phyloP scores from a whole-genome alignment of 2,113 vertebrate genomes.

The Pagrus major region DNA sequence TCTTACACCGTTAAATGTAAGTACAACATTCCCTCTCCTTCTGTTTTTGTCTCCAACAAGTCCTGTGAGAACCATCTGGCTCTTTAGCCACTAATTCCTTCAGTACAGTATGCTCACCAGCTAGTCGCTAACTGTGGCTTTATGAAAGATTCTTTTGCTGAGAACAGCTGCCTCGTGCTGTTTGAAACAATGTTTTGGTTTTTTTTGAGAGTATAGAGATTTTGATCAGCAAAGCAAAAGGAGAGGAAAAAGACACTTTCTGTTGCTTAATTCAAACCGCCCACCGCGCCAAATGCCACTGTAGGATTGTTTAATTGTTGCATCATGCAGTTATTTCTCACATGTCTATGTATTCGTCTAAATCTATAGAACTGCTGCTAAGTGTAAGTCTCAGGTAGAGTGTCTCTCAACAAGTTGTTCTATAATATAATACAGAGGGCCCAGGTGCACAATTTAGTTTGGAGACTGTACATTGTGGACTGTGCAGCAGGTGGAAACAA shows the following conservation, averaged over 20 bases:
- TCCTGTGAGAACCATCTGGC: neutral
- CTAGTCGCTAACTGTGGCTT: neutral
- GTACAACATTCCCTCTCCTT: neutral
- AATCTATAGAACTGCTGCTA: neutral
- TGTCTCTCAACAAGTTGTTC: neutral
- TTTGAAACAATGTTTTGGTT: too few relatives aligned
- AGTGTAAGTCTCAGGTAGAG: neutral
- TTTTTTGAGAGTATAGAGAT: too few relatives aligned
- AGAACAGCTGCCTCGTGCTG: too few relatives aligned
- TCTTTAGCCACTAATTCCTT: neutral
- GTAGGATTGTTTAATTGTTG: neutral
- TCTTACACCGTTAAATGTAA: neutral
- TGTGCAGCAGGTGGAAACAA: conserved; percentile 38
- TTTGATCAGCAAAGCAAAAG: neutral
- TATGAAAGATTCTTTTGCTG: too few relatives aligned
- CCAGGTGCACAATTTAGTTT: conserved; percentile 18
- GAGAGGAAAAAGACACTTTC: neutral
- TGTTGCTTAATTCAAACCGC: neutral
- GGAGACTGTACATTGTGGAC: conserved; percentile 19
- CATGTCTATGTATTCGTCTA: neutral
- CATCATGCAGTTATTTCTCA: neutral
- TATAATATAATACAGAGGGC: neutral
- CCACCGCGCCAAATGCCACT: neutral
- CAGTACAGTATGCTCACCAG: neutral
- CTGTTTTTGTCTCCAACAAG: neutral